Evolutionary conservation across 2,797 vertebrate genomes (phyloP).

Genomic region (Chanos chanos): DNA sequence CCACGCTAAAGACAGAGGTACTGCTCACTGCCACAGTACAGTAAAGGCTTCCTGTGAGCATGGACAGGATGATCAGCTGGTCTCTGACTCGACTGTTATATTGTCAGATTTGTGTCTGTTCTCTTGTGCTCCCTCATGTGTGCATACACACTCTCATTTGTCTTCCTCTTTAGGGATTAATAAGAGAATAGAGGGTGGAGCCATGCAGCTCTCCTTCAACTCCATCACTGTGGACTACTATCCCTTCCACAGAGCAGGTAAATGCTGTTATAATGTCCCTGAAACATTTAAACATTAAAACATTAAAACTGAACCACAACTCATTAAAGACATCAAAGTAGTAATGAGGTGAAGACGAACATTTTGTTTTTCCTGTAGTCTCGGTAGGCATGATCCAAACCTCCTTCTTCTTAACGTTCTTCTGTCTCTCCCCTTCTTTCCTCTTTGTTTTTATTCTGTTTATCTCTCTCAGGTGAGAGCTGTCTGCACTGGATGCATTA

Average conservation of each 20-base stretch:
- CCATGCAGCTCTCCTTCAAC: conserved; percentile 97
- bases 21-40: not conserved
- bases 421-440: not conserved
- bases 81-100: not conserved
- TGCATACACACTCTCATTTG: not conserved
- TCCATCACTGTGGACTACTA: conserved; percentile 95
- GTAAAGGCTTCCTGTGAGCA: too few relatives aligned
- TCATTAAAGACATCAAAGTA: not conserved
- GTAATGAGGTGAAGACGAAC: too few relatives aligned
- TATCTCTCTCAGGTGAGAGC: conserved; percentile 73
- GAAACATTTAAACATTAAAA: too few relatives aligned
- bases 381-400: too few relatives aligned
- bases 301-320: too few relatives aligned
- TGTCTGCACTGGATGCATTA: conserved; percentile 97
- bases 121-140: not conserved
- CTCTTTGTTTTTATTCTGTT: not conserved
- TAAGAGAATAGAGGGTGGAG: conserved; percentile 88
- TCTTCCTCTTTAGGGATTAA: conserved; percentile 69
- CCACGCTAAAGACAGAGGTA: conserved; percentile 90
- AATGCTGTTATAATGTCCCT: too few relatives aligned
- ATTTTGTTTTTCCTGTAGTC: too few relatives aligned
- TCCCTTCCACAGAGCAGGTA: conserved; percentile 95
- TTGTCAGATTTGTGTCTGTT: not conserved
- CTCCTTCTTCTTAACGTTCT: not conserved
- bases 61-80: too few relatives aligned